Evolutionary conservation across 2,888 invertebrate species (phyloP), one percentile per base, ranked within the genome.

Genomic region (Euplexia lucipara): DNA sequence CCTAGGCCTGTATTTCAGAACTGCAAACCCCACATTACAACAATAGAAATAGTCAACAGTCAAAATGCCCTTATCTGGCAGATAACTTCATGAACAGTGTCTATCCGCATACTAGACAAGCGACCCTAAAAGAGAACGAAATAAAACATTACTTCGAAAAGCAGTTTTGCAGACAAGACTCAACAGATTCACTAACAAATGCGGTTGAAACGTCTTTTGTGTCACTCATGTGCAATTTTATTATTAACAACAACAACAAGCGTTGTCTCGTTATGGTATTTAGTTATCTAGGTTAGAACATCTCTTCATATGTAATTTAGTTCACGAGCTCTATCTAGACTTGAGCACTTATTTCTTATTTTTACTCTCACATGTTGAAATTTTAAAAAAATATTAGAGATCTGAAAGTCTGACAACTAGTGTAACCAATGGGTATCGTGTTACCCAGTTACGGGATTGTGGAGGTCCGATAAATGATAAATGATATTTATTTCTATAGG

Each of bases 241-340:
- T 63, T 53, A 63, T 49, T 49, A 66, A 7, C 62, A 22, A 35
- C 62, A 22, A 35, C 41, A 34, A 54, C 60, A 42, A 51, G 59
- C 32, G 47, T 47, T 48, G 74, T 71, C 30, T 60, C 52, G 42
- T 73, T 34, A 68, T 48, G 74, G 68, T 57, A 44, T 61, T 68
- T 74, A 68, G 42, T 57, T 35, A 74, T 44, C 48, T 18, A 68
- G 71, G 68, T 62, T 61, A 35, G 41, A 51, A 52, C 51, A 57
- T 56, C 37, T 67, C 32, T 52, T 52, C 35, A 51, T 16, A 49
- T 67, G 67, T 39, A 52, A 47, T 74, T 41, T 22, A 54, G 68
- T 48, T 68, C 69, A 68, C 56, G 52, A 62, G 62, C 32, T n/a
- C n/a, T 57, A 68, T 60, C 39, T 61, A 57, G 56, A 65, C 30